Percentiles rank a stretch among this genome's conserved stretches.
Evolutionary conservation across 2,888 invertebrate genomes (phyloP).

Genomic region (Colletes collaris): DNA sequence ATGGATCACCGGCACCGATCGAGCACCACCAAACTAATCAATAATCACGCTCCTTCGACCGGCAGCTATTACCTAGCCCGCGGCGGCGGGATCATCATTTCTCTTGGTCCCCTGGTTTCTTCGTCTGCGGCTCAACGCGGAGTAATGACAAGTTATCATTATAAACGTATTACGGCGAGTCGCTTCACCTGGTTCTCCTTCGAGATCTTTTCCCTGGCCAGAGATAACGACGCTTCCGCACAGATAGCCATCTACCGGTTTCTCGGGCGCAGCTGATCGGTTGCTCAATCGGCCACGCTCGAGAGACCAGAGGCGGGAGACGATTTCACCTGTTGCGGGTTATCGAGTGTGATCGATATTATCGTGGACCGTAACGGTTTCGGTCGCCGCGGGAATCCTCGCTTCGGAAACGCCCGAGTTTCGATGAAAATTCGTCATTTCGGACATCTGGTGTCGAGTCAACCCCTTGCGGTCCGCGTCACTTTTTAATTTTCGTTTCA

Average conservation of each 20-base stretch:
- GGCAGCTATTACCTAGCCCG: constrained; percentile 76
- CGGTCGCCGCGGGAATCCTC: constrained; percentile 32
- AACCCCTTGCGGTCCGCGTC: too few species aligned
- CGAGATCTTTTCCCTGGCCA: constrained; percentile 49
- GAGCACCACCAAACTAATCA: constrained; percentile 82
- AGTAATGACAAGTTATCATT: constrained; percentile 79
- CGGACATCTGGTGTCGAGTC: constrained; percentile 3
- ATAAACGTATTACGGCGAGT: constrained; percentile 77
- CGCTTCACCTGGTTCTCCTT: constrained; percentile 55
- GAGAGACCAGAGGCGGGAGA: constrained; percentile 29
- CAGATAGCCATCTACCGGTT: constrained; percentile 58
- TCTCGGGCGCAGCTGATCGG: constrained; percentile 58
- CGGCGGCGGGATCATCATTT: constrained; percentile 79
- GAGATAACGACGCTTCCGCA: constrained; percentile 62
- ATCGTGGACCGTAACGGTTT: constrained; percentile 51
- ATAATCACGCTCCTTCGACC: constrained; percentile 79
- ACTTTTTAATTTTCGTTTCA: too few species aligned
- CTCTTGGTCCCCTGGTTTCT: constrained; percentile 67
- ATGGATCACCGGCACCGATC: constrained; percentile 82
- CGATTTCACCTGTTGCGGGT: constrained; percentile 56
- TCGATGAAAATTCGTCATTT: constrained; percentile 15
- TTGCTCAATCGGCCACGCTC: constrained; percentile 65
- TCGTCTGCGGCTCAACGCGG: constrained; percentile 51
- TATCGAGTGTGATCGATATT: constrained; percentile 49
- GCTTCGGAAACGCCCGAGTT: constrained; percentile 22